Base-by-base conservation (phyloP, 2,797 vertebrate species). In the Pipistrellus nathusii region DNA sequence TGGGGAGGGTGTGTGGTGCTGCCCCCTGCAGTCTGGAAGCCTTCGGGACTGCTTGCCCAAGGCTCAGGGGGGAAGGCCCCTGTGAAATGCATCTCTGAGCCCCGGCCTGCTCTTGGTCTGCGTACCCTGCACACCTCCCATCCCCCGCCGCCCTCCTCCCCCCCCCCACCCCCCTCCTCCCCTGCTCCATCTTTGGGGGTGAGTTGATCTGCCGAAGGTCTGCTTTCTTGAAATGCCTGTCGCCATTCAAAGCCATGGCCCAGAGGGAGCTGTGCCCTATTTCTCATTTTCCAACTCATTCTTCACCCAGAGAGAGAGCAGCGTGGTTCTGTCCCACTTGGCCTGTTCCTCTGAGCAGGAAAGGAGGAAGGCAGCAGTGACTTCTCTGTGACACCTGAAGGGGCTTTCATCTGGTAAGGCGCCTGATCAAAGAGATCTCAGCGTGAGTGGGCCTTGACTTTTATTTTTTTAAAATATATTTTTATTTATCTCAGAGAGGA, bases 1-100 rank as follows among this genome's bases (percentile, higher is more conserved):
- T 3, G 17, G 10, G 78, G 80, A 87, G 32, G 32, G 17, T 46
- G 44, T 64, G n/a, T 41, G 44, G 11, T 77, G 77, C 72, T 89
- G 91, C 53, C 78, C 57, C 51, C 66, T 90, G 83, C 64, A 66
- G 86, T 91, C 68, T 93, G 84, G 68, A 92, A 86, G 78, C 25
- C 66, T 20, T 64, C 38, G 18, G 35, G 59, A 18, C 38, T 0
- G 1, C n/a, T 15, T 48, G 35, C 21, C 75, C 25, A 3, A 5
- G 14, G 27, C 64, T 84, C 46, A 5, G 53, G 46, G 8, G 46
- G 18, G 23, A 20, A 55, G 62, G 81, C 18, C 20, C n/a, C 53
- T 57, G 13, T 62, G 25, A 21, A 38, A 64, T 41, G 53, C 6
- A 38, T 51, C 55, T 59, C 44, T 15, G 21, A 35, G 27, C 59